Conservation (phyloP, 2,888 invertebrate genomes). For the Drosophila picticornis region DNA sequence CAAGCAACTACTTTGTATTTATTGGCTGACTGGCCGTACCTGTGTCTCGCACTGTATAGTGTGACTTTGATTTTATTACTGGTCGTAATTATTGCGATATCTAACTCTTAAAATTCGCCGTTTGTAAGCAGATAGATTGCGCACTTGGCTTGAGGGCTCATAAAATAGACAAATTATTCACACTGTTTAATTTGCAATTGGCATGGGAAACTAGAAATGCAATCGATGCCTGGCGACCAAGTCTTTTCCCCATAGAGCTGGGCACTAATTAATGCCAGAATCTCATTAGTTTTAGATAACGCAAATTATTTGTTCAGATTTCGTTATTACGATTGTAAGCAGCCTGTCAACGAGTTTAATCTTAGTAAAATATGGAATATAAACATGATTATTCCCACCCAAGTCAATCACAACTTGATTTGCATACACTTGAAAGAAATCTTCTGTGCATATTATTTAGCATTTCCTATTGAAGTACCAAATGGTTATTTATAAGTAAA, state of each 20-base stretch:
- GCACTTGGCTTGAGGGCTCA: constrained; percentile 15
- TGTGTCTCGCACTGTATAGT: background rate
- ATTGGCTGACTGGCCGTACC: no score
- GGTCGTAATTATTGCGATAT: background rate
- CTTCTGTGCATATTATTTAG: background rate
- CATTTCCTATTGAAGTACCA: background rate
- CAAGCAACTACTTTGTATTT: background rate
- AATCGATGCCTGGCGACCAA: constrained; percentile 10
- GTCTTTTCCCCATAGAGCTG: constrained; percentile 41
- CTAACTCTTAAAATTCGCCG: background rate
- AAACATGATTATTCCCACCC: constrained; percentile 13
- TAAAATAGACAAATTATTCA: constrained; percentile 38
- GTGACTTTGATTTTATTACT: background rate
- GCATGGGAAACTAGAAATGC: constrained; percentile 54
- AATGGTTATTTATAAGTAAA: background rate
- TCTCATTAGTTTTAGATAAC: constrained; percentile 56
- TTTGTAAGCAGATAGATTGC: constrained; percentile 9
- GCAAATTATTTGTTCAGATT: constrained; percentile 31
- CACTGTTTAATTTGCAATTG: constrained; percentile 38
- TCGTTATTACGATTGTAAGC: constrained; percentile 25
- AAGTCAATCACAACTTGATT: constrained; percentile 7
- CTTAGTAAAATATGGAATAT: constrained; percentile 2
- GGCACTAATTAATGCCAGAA: constrained; percentile 61
- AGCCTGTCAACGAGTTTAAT: constrained; percentile 8
- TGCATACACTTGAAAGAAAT: constrained; percentile 1